Percentiles rank a stretch among this genome's conserved stretches.
Evolutionary conservation across 1,140 invertebrate species (phyloP).

Genomic region (Liolophura sinensis): DNA sequence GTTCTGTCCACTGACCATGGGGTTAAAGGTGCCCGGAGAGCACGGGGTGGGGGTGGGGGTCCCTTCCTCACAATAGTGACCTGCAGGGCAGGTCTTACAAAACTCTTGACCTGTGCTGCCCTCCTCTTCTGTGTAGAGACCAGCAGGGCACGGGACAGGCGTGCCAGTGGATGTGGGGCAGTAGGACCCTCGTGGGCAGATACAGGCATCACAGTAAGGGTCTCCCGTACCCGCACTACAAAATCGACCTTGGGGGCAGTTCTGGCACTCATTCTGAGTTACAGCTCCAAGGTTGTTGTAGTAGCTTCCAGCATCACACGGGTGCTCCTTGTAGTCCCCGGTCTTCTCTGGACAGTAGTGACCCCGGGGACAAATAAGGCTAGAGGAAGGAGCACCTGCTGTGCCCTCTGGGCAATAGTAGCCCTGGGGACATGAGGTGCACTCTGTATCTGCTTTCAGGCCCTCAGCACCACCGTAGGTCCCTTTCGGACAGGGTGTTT

Average conservation of each 20-base stretch:
- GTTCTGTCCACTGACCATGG: slow-evolving; percentile 20
- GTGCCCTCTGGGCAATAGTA: slow-evolving; percentile 50
- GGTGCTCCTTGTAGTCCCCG: slow-evolving; percentile 35
- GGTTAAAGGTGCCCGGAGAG: slow-evolving; percentile 43
- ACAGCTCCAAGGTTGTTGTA: slow-evolving; percentile 35
- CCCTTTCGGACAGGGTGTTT: slow-evolving; percentile 38
- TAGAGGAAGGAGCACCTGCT: slow-evolving; percentile 32
- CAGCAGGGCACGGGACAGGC: slow-evolving; percentile 41
- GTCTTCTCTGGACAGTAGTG: slow-evolving; percentile 42
- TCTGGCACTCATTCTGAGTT: slow-evolving; percentile 27
- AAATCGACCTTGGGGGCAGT: slow-evolving; percentile 43
- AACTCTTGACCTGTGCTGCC: slow-evolving; percentile 34
- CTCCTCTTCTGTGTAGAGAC: slow-evolving; percentile 51
- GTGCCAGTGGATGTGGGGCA: slow-evolving; percentile 28
- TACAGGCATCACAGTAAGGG: slow-evolving; percentile 36
- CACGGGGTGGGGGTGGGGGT: slow-evolving; percentile 43
- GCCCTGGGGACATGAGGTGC: slow-evolving; percentile 40
- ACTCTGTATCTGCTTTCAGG: slow-evolving; percentile 24
- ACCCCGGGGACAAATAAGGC: slow-evolving; percentile 42
- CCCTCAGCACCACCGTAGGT: slow-evolving; percentile 45
- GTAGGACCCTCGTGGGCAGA: slow-evolving; percentile 44
- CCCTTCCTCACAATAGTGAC: slow-evolving; percentile 45
- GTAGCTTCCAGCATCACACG: slow-evolving; percentile 45
- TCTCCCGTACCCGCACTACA: slow-evolving; percentile 44
- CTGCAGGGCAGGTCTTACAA: slow-evolving; percentile 47